Evolutionary conservation across 2,888 invertebrate genomes (phyloP).

Genomic region (Rhodophaea formosa): DNA sequence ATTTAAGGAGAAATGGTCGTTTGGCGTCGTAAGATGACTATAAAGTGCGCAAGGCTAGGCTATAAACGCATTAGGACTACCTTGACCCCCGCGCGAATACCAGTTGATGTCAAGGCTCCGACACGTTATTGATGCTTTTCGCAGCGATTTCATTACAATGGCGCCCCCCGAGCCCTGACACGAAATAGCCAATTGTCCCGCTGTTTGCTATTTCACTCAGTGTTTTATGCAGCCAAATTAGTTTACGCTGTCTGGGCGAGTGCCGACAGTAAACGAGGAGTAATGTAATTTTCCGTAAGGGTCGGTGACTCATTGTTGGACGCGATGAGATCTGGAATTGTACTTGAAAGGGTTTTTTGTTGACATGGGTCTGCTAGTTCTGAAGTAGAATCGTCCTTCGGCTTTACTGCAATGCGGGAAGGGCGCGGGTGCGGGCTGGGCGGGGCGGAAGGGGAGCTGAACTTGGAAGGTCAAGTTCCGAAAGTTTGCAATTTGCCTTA

Average conservation of each 20-base stretch:
- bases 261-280: conserved; percentile 33
- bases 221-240: conserved; percentile 40
- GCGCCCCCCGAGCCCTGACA: conserved; percentile 38
- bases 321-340: conserved; percentile 33
- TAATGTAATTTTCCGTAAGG: conserved; percentile 33
- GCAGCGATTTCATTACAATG: conserved; percentile 44
- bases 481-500: conserved; percentile 60
- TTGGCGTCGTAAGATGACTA: conserved; percentile 49
- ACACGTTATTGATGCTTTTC: conserved; percentile 48
- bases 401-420: conserved; percentile 74
- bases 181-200: conserved; percentile 51
- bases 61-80: conserved; percentile 58
- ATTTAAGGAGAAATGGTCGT: conserved; percentile 42
- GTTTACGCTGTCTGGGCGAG: conserved; percentile 37
- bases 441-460: conserved; percentile 46
- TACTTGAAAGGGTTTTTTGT: conserved; percentile 32
- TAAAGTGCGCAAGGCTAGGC: conserved; percentile 58
- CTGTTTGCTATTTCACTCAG: conserved; percentile 34
- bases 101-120: conserved; percentile 56
- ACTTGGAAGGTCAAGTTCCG: conserved; percentile 72
- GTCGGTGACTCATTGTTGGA: conserved; percentile 35
- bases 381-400: conserved; percentile 54
- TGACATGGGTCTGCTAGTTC: conserved; percentile 43
- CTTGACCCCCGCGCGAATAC: conserved; percentile 58
- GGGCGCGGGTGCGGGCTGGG: conserved; percentile 45